These are phyloP conservation scores for Pollachius pollachius DNA, from an alignment of 2,113 vertebrate species.

Conservation along the genomic window DNA sequence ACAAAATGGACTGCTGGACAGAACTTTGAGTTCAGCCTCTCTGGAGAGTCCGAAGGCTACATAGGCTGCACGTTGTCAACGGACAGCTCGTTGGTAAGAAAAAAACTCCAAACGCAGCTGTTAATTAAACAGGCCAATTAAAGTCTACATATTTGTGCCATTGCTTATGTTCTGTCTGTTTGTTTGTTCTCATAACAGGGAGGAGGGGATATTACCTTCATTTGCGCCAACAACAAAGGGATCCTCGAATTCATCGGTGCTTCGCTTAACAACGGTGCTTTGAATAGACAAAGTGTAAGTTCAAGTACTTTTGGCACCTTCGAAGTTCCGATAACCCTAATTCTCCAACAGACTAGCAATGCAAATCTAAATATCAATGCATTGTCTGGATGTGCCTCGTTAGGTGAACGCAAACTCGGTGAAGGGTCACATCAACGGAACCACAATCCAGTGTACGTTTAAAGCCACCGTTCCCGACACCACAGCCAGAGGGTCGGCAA, in stretches of 20 bases:
- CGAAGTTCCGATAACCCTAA: too few relatives aligned
- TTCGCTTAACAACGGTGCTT: accelerated
- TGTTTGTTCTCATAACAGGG: constrained; percentile 27
- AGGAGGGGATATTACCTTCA: constrained; percentile 21
- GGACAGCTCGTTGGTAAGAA: not conserved
- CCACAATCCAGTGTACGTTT: constrained; percentile 44
- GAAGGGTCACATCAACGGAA: constrained; percentile 5
- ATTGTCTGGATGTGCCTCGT: too few relatives aligned
- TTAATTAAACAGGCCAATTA: not conserved
- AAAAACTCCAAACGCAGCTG: not conserved
- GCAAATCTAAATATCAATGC: too few relatives aligned
- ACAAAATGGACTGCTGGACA: accelerated
- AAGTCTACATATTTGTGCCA: not conserved
- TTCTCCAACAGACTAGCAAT: too few relatives aligned
- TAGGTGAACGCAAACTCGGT: constrained; percentile 33
- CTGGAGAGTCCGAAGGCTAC: constrained; percentile 42
- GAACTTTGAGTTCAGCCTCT: constrained; percentile 25
- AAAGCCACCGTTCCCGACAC: not conserved
- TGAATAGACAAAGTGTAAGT: constrained; percentile 12
- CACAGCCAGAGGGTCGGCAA: accelerated
- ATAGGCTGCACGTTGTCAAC: constrained; percentile 13
- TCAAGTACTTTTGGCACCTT: not conserved
- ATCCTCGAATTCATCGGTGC: constrained; percentile 2
- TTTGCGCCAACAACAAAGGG: constrained; percentile 44
- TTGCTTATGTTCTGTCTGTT: not conserved